phyloP scores from a whole-genome alignment of 2,888 invertebrate genomes.

The Himalopsyche tibetana region DNA sequence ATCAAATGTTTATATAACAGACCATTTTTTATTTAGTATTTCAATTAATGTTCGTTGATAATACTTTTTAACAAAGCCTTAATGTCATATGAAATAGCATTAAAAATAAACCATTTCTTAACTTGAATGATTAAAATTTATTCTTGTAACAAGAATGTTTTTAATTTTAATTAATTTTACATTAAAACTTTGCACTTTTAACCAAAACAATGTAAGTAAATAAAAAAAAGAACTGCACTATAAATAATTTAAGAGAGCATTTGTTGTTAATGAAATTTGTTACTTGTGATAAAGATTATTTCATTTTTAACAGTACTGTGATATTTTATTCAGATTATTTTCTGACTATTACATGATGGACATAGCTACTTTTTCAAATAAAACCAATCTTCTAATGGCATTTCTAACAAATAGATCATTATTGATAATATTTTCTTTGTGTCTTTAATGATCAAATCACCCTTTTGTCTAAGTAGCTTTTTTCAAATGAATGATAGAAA shows the following conservation, averaged over 20 bases:
- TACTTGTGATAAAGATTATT: background rate
- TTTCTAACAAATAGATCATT: too few species aligned
- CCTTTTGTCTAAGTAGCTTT: too few species aligned
- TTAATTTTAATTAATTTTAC: background rate
- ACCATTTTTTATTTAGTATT: too few species aligned
- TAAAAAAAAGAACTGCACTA: slow-evolving; percentile 32
- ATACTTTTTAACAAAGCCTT: background rate
- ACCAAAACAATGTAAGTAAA: slow-evolving; percentile 20
- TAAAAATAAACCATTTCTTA: background rate
- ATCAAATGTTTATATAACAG: too few species aligned
- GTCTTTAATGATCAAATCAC: too few species aligned
- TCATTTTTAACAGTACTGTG: background rate
- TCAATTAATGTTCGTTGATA: too few species aligned
- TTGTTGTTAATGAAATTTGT: background rate
- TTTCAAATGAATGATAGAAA: too few species aligned
- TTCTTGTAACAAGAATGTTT: background rate
- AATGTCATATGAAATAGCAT: background rate
- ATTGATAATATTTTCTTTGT: too few species aligned
- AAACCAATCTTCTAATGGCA: too few species aligned
- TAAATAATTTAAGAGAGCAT: background rate
- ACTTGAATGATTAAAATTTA: background rate
- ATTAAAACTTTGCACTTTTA: background rate
- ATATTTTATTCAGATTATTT: background rate
- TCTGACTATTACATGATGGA: too few species aligned
- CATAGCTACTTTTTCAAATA: too few species aligned